Conservation (phyloP, 2,113 vertebrate genomes). For the Apus apus region DNA sequence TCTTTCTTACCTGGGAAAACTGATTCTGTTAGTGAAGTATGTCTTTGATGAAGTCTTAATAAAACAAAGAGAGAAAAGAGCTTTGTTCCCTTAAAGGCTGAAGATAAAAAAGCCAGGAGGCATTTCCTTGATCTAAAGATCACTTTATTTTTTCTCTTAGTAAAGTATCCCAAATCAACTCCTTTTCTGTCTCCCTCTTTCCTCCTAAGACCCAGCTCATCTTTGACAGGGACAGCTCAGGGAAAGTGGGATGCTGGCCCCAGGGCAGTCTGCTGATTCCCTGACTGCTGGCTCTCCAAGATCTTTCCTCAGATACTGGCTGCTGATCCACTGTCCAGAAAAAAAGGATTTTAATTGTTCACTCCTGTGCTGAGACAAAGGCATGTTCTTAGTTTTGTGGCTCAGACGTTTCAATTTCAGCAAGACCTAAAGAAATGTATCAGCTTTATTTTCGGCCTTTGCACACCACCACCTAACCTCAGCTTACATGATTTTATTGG, state of each 20-base stretch:
- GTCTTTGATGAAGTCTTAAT: constrained; percentile 7
- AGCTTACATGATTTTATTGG: neutral
- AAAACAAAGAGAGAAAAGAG: neutral
- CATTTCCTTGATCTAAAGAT: neutral
- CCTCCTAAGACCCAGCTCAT: neutral
- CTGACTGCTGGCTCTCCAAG: fast-evolving
- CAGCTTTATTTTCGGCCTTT: neutral
- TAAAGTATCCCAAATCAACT: neutral
- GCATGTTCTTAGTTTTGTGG: fast-evolving
- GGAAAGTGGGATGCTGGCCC: neutral
- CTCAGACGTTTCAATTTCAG: neutral
- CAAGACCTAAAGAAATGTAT: neutral
- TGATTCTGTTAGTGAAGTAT: constrained; percentile 10
- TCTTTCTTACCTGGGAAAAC: neutral
- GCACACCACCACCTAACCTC: neutral
- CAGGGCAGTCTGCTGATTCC: neutral
- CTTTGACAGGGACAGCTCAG: fast-evolving
- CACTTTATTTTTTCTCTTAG: neutral
- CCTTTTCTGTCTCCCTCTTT: neutral
- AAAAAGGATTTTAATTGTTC: neutral
- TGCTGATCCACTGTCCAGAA: neutral
- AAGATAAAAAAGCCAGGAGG: neutral
- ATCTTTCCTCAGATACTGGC: neutral
- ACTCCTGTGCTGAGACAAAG: neutral
- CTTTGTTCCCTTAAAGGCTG: neutral